phyloP scores from a whole-genome alignment of 2,113 vertebrate species.

The Hippotragus niger region DNA sequence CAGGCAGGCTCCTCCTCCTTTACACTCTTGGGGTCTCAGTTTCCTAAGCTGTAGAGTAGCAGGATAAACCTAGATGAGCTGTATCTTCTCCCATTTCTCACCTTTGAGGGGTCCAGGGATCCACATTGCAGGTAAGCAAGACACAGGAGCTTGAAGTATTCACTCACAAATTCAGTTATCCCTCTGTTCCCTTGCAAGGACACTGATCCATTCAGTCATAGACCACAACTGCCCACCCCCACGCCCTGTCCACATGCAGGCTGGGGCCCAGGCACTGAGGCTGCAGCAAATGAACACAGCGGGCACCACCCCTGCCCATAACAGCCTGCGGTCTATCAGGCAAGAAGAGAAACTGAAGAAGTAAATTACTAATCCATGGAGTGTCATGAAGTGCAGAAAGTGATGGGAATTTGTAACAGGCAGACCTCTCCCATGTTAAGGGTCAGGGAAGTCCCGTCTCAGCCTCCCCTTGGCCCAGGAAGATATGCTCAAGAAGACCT shows the following conservation, averaged over 20 bases:
- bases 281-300: not conserved
- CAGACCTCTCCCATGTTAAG: not conserved
- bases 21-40: not conserved
- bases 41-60: not conserved
- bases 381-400: not conserved
- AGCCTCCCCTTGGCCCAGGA: not conserved
- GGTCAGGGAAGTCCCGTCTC: not conserved
- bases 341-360: not conserved
- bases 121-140: not conserved
- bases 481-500: not conserved
- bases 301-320: not conserved
- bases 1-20: not conserved
- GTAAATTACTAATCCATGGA: not conserved
- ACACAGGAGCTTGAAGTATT: not conserved
- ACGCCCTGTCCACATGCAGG: not conserved
- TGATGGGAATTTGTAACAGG: not conserved
- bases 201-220: not conserved
- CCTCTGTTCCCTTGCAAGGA: accelerated
- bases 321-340: not conserved
- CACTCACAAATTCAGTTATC: not conserved
- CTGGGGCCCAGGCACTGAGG: not conserved
- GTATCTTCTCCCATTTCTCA: not conserved
- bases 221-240: not conserved
- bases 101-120: not conserved
- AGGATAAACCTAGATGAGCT: not conserved